Evolutionary conservation across 2,797 vertebrate species (phyloP), one percentile per base, ranked within the genome.

Genomic region (Schizopygopsis malacanthus): DNA sequence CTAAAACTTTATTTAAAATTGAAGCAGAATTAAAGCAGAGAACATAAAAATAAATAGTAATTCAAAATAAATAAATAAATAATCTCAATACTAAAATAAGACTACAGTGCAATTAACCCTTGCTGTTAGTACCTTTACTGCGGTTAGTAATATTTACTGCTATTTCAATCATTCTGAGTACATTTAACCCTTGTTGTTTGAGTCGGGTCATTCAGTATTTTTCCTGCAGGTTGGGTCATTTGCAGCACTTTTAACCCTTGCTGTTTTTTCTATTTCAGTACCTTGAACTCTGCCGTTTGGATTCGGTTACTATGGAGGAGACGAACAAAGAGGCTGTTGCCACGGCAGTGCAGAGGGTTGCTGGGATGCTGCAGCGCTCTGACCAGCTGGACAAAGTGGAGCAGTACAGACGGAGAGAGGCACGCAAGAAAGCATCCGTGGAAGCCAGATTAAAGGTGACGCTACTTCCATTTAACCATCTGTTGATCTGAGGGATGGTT

Each of bases 331-430:
- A 99, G 92, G 97, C 98, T 0, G 96, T 99, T 11, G 97, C 96
- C 41, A 99, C 97, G 0, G 98, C 98, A 0, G 97, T 99, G 79
- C 98, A 99, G 92, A 96, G 98, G 7, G 98, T 99, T 8, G 98
- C 98, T 0, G 98, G 98, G 70, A 99, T 99, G 98, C 96, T 99
- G 47, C 98, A 99, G 92, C 96, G 98, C 4, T 98, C 98, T 0
- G 98, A 99, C 91, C 98, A 99, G 90, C 95, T 99, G 93, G 98
- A 99, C 91, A 99, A 99, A 89, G 98, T 99, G 89, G 98, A 99
- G 82, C 98, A 99, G 89, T 99, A 99, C 88, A 95, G 98, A 69
- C 93, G 97, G 33, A 95, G 98, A 89, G 98, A 99, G 90, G 98
- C 98, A 1, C 96, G 98, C 6, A 99, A 99, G 88, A 99, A 99